A percentile compares a stretch with the other conserved stretches of the same genome.
phyloP scores from a whole-genome alignment of 2,113 vertebrate species.

The Protobothrops flavoviridis region DNA sequence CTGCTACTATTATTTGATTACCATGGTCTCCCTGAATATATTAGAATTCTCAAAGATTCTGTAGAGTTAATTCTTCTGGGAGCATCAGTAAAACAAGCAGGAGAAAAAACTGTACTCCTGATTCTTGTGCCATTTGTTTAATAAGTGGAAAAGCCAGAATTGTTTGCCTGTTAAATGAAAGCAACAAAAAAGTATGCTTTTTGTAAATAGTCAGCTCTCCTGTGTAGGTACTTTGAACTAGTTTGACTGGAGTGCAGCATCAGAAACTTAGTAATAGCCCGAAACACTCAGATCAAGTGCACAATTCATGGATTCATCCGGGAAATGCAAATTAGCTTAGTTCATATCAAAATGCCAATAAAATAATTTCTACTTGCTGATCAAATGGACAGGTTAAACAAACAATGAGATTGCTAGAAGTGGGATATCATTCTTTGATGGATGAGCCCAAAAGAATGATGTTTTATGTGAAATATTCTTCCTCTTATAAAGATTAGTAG shows the following conservation, averaged over 20 bases:
- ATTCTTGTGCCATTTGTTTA: background rate
- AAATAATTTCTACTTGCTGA: background rate
- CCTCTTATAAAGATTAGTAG: conserved; percentile 50
- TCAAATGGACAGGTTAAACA: background rate
- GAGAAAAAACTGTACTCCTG: background rate
- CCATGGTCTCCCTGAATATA: background rate
- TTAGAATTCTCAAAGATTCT: background rate
- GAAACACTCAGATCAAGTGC: background rate
- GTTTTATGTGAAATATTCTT: conserved; percentile 44
- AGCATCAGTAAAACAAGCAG: background rate
- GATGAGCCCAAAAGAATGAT: background rate
- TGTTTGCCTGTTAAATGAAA: background rate
- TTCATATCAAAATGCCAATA: background rate
- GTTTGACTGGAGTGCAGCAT: background rate
- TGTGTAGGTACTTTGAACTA: background rate
- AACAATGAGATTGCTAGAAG: background rate
- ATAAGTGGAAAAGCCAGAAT: background rate
- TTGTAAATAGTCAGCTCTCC: background rate
- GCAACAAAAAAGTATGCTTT: background rate
- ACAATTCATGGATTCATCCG: background rate
- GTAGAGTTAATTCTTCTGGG: background rate
- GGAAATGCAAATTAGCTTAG: background rate
- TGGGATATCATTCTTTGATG: background rate
- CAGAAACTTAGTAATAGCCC: background rate
- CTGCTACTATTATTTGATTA: background rate